These are phyloP conservation scores for Holacanthus passer DNA, from an alignment of 2,113 vertebrate genomes.

Conservation along the genomic window DNA sequence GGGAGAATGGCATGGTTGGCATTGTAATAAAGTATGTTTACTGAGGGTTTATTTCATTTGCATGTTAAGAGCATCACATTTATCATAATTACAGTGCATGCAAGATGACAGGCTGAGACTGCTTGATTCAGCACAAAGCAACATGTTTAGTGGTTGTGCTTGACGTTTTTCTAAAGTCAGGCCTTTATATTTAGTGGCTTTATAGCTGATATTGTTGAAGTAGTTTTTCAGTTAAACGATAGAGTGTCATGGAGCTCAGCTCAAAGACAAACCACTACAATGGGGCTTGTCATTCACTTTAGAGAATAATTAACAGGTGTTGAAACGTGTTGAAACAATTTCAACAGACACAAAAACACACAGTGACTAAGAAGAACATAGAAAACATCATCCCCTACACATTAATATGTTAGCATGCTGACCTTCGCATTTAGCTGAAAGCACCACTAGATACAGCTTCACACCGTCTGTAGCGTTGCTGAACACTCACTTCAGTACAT, in stretches of 20 bases:
- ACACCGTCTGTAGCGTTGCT: background rate
- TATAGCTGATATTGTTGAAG: background rate
- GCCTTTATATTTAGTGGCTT: slow-evolving; percentile 16
- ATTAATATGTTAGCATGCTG: no score
- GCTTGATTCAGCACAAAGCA: background rate
- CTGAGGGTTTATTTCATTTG: background rate
- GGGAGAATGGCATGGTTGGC: background rate
- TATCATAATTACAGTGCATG: background rate
- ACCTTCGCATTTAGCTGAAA: no score
- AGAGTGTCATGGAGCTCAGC: background rate
- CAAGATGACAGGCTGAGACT: background rate
- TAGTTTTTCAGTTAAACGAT: slow-evolving; percentile 4
- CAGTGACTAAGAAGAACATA: no score
- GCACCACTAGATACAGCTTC: background rate
- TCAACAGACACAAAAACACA: background rate
- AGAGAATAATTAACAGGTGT: slow-evolving; percentile 6
- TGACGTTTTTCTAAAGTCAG: background rate
- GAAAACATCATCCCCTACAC: no score
- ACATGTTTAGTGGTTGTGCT: background rate
- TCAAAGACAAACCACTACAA: background rate
- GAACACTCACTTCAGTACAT: background rate
- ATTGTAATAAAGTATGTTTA: background rate
- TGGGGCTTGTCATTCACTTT: background rate
- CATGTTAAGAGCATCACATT: background rate
- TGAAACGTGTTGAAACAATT: background rate